Conservation (phyloP, 2,797 vertebrate genomes). For the Falco rusticolus region DNA sequence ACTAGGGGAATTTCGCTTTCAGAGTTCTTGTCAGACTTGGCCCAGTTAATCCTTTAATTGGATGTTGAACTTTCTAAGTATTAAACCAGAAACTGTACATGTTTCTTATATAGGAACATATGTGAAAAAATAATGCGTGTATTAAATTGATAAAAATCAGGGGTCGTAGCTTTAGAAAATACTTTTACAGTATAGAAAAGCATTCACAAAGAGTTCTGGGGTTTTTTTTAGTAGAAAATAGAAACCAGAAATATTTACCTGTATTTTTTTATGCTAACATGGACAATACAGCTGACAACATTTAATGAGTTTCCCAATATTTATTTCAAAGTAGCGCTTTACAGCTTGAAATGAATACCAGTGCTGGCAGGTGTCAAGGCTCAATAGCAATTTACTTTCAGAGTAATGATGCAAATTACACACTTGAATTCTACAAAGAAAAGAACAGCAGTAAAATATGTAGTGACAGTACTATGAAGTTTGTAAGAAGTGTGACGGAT, state of each 20-base stretch:
- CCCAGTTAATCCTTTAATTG: slow-evolving; percentile 38
- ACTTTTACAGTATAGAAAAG: background rate
- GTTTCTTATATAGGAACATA: background rate
- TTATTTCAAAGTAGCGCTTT: slow-evolving; percentile 71
- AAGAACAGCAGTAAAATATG: slow-evolving; percentile 23
- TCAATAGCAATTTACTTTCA: slow-evolving; percentile 59
- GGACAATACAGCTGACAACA: slow-evolving; percentile 46
- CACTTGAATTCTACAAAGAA: slow-evolving; percentile 60
- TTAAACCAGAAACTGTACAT: slow-evolving; percentile 1
- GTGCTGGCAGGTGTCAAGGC: slow-evolving; percentile 67
- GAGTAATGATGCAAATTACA: slow-evolving; percentile 63
- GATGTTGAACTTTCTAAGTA: slow-evolving; percentile 23
- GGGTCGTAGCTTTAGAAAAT: background rate
- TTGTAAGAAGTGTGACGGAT: slow-evolving; percentile 16
- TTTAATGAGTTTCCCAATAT: slow-evolving; percentile 64
- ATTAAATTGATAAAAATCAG: background rate
- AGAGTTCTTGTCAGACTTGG: slow-evolving; percentile 4
- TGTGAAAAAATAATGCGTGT: background rate
- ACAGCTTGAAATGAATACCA: slow-evolving; percentile 71
- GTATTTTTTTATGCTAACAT: slow-evolving; percentile 33
- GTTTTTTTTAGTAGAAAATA: background rate
- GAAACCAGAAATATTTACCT: slow-evolving; percentile 13
- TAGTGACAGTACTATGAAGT: slow-evolving; percentile 12
- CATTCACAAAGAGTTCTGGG: background rate
- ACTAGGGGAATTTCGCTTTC: background rate